Conservation (phyloP, 2,797 vertebrate genomes). For the Myioborus miniatus region DNA sequence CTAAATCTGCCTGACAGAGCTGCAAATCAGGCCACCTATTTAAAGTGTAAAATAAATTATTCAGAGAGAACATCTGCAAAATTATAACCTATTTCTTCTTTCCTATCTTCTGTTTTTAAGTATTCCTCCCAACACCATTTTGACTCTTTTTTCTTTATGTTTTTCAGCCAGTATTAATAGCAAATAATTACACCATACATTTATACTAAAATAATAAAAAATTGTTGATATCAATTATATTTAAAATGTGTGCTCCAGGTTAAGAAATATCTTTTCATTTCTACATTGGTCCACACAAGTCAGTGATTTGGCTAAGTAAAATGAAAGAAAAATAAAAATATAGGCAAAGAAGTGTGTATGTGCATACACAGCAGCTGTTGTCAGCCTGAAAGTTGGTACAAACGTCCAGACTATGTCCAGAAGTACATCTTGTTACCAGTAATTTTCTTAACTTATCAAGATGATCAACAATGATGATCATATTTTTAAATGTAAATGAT, state of each 20-base stretch:
- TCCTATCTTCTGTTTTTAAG: background rate
- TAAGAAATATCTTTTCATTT: background rate
- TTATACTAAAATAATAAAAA: background rate
- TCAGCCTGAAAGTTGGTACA: background rate
- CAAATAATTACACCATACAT: background rate
- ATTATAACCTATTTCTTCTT: constrained; percentile 1
- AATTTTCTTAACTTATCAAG: background rate
- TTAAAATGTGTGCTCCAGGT: background rate
- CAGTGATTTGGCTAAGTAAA: background rate
- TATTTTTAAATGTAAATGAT: background rate
- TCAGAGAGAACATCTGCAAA: constrained; percentile 14
- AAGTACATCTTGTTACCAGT: background rate
- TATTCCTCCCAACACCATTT: background rate
- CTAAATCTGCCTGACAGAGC: background rate
- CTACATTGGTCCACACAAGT: background rate
- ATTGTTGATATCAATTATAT: background rate
- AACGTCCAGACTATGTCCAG: background rate
- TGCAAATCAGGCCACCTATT: constrained; percentile 9
- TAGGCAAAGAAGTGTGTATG: background rate
- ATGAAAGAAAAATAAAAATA: background rate
- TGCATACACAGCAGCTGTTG: background rate
- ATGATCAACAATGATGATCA: background rate
- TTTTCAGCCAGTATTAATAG: background rate
- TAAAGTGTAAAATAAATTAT: constrained; percentile 11
- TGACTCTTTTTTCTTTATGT: background rate